phyloP scores from a whole-genome alignment of 1,140 invertebrate species.

The Helicoverpa zea region DNA sequence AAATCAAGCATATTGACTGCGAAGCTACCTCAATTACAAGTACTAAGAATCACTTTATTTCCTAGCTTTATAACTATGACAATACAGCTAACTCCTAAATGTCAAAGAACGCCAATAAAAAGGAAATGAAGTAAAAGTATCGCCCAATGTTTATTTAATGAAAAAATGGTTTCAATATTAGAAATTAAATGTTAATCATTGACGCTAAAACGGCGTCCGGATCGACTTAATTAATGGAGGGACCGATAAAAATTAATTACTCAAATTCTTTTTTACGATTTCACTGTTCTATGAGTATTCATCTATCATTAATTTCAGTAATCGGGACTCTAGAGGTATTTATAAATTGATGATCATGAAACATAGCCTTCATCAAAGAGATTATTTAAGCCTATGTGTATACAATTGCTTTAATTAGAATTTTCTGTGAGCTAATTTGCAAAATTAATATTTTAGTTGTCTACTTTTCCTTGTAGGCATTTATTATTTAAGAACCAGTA shows the following conservation, averaged over 20 bases:
- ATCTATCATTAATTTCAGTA: slow-evolving; percentile 51
- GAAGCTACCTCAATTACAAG: too few relatives aligned
- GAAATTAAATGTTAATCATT: slow-evolving; percentile 47
- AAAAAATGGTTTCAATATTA: slow-evolving; percentile 43
- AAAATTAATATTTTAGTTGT: background rate
- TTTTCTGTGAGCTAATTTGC: background rate
- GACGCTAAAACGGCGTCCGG: slow-evolving; percentile 30
- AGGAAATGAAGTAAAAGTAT: slow-evolving; percentile 17
- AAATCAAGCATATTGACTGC: too few relatives aligned
- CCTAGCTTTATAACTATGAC: background rate
- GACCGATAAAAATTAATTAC: slow-evolving; percentile 50
- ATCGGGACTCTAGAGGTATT: slow-evolving; percentile 49
- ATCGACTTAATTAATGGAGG: slow-evolving; percentile 49
- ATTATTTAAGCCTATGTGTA: slow-evolving; percentile 47
- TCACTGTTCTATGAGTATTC: slow-evolving; percentile 37
- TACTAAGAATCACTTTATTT: background rate
- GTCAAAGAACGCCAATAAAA: background rate
- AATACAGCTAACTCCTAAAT: background rate
- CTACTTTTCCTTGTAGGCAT: background rate
- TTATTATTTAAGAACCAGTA: background rate
- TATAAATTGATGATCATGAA: slow-evolving; percentile 41
- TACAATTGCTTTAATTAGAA: slow-evolving; percentile 40
- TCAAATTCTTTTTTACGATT: slow-evolving; percentile 45
- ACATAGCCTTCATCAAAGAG: slow-evolving; percentile 40
- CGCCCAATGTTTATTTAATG: slow-evolving; percentile 22